Evolutionary conservation across 37 sponge, comb jelly and placozoan species (phyloP).

Genomic region (Axinella damicornis): DNA sequence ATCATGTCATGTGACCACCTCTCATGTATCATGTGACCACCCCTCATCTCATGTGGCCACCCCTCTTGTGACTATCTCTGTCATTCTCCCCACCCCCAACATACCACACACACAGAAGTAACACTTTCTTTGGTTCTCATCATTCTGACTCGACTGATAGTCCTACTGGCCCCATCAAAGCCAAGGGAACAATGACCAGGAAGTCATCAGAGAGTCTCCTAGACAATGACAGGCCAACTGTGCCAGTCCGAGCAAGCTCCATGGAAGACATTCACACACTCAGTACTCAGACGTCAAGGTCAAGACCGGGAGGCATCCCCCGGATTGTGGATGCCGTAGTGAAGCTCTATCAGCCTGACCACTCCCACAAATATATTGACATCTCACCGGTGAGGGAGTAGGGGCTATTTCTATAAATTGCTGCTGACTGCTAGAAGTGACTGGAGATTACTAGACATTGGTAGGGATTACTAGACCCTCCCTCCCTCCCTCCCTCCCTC

Average conservation of each 20-base stretch:
- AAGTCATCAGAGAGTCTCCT: conserved; percentile 52
- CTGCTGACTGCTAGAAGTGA: no score
- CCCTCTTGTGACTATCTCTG: no score
- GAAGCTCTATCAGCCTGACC: conserved; percentile 80
- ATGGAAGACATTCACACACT: conserved; percentile 59
- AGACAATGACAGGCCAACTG: conserved; percentile 10
- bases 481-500: no score
- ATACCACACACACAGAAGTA: conserved; percentile 7
- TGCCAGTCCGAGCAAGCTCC: conserved; percentile 45
- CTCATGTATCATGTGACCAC: no score
- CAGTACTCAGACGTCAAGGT: conserved; percentile 1
- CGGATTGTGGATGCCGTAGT: conserved; percentile 71
- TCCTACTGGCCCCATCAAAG: conserved; percentile 52
- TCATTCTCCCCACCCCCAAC: no score
- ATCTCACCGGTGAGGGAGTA: conserved; percentile 71
- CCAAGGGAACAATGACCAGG: conserved; percentile 18
- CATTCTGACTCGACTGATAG: background rate
- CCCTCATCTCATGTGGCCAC: no score
- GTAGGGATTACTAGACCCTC: no score
- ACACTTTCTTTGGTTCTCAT: background rate
- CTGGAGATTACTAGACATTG: no score
- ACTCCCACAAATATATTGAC: conserved; percentile 72
- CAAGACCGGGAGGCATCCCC: background rate
- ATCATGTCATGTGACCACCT: no score
- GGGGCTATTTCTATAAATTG: background rate